phyloP scores from a whole-genome alignment of 2,888 invertebrate genomes.

The Eupithecia inturbata region DNA sequence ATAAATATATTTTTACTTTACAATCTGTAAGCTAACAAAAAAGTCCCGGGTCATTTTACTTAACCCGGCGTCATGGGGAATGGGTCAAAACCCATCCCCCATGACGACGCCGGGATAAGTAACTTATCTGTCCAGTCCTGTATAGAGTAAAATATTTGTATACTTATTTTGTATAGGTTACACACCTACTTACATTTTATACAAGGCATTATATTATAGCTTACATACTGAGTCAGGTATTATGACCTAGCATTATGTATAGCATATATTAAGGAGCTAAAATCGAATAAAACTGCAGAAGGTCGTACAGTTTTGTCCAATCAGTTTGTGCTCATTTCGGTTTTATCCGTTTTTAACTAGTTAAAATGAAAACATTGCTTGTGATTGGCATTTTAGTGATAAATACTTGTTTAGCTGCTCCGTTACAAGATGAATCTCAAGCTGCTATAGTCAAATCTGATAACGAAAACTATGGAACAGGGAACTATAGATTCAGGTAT shows the following conservation, averaged over 20 bases:
- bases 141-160: neutral
- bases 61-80: no score
- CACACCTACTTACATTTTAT: neutral
- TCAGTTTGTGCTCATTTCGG: neutral
- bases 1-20: no score
- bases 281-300: conserved; percentile 11
- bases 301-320: neutral
- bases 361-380: conserved; percentile 23
- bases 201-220: neutral
- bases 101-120: no score
- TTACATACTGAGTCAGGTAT: conserved; percentile 11
- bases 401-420: conserved; percentile 5
- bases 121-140: neutral
- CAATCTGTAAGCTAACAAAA: no score
- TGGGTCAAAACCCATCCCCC: no score
- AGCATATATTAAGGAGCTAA: conserved; percentile 15
- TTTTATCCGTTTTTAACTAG: neutral
- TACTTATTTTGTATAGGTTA: neutral
- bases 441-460: conserved; percentile 23
- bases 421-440: conserved; percentile 25
- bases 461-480: conserved; percentile 32
- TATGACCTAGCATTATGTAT: conserved; percentile 7
- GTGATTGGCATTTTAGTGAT: conserved; percentile 18
- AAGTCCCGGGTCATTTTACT: no score
- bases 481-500: conserved; percentile 51